These are phyloP conservation scores for Epirrhoe alternata DNA, from an alignment of 2,888 invertebrate genomes.

Conservation along the genomic window DNA sequence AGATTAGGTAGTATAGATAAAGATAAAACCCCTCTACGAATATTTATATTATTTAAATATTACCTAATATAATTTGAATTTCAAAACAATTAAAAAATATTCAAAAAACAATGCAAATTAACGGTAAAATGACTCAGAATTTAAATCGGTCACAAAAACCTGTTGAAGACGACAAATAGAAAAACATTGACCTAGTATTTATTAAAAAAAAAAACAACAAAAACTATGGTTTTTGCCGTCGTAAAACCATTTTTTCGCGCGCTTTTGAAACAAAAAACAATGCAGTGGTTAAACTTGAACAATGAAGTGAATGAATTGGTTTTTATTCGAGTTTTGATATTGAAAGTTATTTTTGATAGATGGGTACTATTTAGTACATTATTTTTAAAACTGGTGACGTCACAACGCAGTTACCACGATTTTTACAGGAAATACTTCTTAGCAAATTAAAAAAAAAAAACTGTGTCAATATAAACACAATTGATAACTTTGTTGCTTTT, in stretches of 20 bases:
- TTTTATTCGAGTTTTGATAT: conserved; percentile 50
- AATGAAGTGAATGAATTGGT: conserved; percentile 59
- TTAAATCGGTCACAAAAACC: conserved; percentile 59
- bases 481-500: too few relatives aligned
- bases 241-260: conserved; percentile 62
- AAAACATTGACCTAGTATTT: conserved; percentile 74
- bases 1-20: too few relatives aligned
- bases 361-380: background rate
- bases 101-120: conserved; percentile 48
- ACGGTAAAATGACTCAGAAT: conserved; percentile 52
- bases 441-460: too few relatives aligned
- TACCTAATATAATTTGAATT: conserved; percentile 27
- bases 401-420: too few relatives aligned
- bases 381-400: too few relatives aligned
- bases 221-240: conserved; percentile 44
- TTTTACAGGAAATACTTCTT: too few relatives aligned
- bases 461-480: too few relatives aligned
- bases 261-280: conserved; percentile 65
- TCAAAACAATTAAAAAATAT: conserved; percentile 48
- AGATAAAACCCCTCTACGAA: too few relatives aligned
- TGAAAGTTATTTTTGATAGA: conserved; percentile 50
- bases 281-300: conserved; percentile 59
- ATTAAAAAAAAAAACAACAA: conserved; percentile 50
- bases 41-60: too few relatives aligned
- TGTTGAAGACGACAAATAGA: conserved; percentile 61